Evolutionary conservation across 2,797 vertebrate species (phyloP).

Genomic region (Dicrostonyx torquatus): DNA sequence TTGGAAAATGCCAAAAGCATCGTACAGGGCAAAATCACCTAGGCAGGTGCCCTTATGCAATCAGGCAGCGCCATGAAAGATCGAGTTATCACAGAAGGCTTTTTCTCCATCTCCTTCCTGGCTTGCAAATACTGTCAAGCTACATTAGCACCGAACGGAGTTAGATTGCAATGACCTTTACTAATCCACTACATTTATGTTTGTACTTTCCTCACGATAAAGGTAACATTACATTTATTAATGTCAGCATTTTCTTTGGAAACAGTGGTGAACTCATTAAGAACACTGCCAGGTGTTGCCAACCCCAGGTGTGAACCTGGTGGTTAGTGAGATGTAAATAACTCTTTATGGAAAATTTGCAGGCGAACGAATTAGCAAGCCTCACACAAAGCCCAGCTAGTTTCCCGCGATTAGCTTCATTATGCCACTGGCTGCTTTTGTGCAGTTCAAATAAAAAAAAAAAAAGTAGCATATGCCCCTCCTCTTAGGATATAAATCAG

Average conservation of each 20-base stretch:
- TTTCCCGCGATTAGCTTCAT: slow-evolving; percentile 69
- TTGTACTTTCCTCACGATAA: slow-evolving; percentile 67
- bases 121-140: slow-evolving; percentile 66
- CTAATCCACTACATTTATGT: slow-evolving; percentile 75
- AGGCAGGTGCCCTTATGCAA: slow-evolving; percentile 62
- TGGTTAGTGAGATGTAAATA: slow-evolving; percentile 80
- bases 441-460: slow-evolving; percentile 37
- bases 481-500: slow-evolving; percentile 60
- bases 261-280: slow-evolving; percentile 84
- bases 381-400: slow-evolving; percentile 68
- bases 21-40: slow-evolving; percentile 47
- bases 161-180: slow-evolving; percentile 80
- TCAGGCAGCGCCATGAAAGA: slow-evolving; percentile 45
- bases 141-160: slow-evolving; percentile 72
- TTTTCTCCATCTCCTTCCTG: slow-evolving; percentile 55
- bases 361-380: slow-evolving; percentile 67
- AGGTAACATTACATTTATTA: slow-evolving; percentile 72
- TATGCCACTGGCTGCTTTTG: slow-evolving; percentile 53
- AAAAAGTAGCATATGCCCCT: slow-evolving; percentile 36
- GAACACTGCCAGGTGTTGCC: slow-evolving; percentile 80
- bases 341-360: slow-evolving; percentile 75
- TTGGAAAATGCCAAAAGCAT: slow-evolving; percentile 78
- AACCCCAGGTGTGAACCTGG: slow-evolving; percentile 81
- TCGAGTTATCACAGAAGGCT: slow-evolving; percentile 59
- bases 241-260: slow-evolving; percentile 82